Conservation (phyloP, 2,113 vertebrate genomes). For the Chloroceryle aenea region DNA sequence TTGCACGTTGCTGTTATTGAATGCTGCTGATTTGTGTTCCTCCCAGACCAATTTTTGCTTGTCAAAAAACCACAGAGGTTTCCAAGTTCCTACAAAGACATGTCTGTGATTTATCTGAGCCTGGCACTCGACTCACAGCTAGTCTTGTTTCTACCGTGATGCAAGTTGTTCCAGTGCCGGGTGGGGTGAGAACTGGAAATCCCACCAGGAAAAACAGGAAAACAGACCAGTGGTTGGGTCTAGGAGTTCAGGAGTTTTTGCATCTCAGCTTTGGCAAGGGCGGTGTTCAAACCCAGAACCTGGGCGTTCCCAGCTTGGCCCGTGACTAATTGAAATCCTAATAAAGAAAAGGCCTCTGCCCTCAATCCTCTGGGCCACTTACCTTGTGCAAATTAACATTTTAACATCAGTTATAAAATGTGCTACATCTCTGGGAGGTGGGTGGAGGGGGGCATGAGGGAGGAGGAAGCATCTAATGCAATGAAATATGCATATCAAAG, state of each 20-base stretch:
- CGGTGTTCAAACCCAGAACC: conserved; percentile 5
- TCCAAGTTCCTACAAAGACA: conserved; percentile 54
- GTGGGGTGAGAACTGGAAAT: conserved; percentile 36
- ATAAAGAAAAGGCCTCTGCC: conserved; percentile 72
- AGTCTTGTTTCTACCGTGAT: neutral
- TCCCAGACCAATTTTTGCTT: conserved; percentile 29
- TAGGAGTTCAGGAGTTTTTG: neutral
- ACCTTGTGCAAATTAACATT: conserved; percentile 77
- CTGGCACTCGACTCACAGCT: neutral
- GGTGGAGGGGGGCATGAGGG: conserved; percentile 16
- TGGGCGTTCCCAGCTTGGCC: conserved; percentile 61
- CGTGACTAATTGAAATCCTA: conserved; percentile 74
- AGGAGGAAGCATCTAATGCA: conserved; percentile 61
- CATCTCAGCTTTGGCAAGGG: conserved; percentile 8
- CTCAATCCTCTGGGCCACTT: conserved; percentile 66
- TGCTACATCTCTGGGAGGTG: conserved; percentile 64
- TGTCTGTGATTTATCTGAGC: conserved; percentile 40
- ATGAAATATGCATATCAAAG: conserved; percentile 79
- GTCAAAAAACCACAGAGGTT: conserved; percentile 44
- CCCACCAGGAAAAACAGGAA: conserved; percentile 46
- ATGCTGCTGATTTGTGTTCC: conserved; percentile 54
- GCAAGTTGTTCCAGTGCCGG: neutral
- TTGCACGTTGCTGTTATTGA: conserved; percentile 28
- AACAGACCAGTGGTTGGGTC: neutral
- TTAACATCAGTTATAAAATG: conserved; percentile 75